phyloP scores from a whole-genome alignment of 2,113 vertebrate genomes.

The Nycticebus coucang region DNA sequence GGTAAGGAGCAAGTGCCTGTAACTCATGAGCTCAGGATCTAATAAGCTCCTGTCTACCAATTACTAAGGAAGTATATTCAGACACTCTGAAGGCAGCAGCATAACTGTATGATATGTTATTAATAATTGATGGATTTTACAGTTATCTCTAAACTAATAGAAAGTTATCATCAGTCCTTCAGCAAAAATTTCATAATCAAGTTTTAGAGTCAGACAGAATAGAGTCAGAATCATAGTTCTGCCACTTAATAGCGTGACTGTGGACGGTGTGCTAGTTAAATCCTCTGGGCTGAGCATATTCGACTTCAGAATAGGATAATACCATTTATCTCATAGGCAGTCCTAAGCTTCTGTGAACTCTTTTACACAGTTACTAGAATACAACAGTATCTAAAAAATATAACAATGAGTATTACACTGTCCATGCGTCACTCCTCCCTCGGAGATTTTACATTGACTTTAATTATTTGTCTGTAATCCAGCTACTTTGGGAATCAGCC shows the following conservation, averaged over 20 bases:
- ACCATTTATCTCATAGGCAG: not conserved
- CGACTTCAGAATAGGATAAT: not conserved
- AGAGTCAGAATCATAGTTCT: not conserved
- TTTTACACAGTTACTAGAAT: not conserved
- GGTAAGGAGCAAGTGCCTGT: rapidly evolving
- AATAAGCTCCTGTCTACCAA: not conserved
- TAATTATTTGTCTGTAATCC: not conserved
- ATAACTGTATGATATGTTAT: not conserved
- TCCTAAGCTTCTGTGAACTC: not conserved
- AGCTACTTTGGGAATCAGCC: not conserved
- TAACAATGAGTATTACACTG: not conserved
- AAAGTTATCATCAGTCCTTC: not conserved
- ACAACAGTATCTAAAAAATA: rapidly evolving
- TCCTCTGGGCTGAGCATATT: not conserved
- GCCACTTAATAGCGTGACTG: not conserved
- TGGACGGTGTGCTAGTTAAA: not conserved
- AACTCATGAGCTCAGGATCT: not conserved
- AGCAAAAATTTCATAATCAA: not conserved
- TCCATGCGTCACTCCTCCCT: not conserved
- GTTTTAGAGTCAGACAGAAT: not conserved
- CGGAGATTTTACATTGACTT: not conserved
- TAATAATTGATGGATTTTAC: not conserved
- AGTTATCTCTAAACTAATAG: not conserved
- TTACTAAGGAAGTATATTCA: not conserved
- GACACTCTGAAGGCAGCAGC: not conserved